These are phyloP conservation scores for Poecilia velifera DNA, from an alignment of 2,797 vertebrate species.

Conservation along the genomic window DNA sequence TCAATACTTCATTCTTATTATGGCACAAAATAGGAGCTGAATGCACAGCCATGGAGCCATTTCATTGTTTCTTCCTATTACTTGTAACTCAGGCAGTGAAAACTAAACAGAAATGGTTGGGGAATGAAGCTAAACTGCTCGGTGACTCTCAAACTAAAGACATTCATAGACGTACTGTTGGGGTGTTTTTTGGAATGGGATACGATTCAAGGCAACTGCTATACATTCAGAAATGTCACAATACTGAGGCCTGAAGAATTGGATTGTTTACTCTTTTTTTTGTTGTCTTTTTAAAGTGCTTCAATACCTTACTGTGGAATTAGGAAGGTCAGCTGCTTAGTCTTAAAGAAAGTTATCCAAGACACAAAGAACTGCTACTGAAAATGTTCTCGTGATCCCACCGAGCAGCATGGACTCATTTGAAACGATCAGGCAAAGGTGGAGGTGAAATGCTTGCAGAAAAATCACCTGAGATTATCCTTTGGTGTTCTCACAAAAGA, in stretches of 20 bases:
- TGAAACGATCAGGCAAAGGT: conserved; percentile 75
- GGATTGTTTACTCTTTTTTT: conserved; percentile 88
- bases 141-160: conserved; percentile 76
- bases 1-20: conserved; percentile 27
- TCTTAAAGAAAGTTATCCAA: conserved; percentile 62
- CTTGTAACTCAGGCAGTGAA: background rate
- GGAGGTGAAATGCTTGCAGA: conserved; percentile 82
- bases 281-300: conserved; percentile 89
- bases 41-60: background rate
- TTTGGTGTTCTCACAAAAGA: conserved; percentile 66
- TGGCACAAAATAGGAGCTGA: conserved; percentile 52
- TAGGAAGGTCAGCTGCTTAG: conserved; percentile 66
- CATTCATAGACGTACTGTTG: conserved; percentile 76
- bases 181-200: conserved; percentile 76
- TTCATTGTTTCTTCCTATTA: background rate
- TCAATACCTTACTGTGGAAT: conserved; percentile 81
- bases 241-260: conserved; percentile 69
- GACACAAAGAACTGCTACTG: conserved; percentile 72
- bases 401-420: conserved; percentile 54
- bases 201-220: conserved; percentile 82
- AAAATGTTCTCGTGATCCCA: conserved; percentile 64
- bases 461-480: conserved; percentile 80
- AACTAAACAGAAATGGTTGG: background rate
- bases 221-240: conserved; percentile 71
- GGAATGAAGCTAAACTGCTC: conserved; percentile 16